Base-by-base conservation (phyloP, 2,888 invertebrate genomes). In the Galeopsomyia nigrocyanea region DNA sequence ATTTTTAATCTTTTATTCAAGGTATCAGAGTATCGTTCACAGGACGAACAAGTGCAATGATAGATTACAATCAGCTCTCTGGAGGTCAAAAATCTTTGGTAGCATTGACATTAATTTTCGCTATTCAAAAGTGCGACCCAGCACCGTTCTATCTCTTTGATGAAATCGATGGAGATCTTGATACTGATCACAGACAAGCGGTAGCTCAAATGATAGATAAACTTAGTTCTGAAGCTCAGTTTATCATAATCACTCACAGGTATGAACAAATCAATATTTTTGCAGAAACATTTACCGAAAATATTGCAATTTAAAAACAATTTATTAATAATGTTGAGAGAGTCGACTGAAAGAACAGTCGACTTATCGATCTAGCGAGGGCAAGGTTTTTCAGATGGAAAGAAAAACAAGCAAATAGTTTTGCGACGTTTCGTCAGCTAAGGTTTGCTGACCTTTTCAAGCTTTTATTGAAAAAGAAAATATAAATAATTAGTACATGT, bases 71-170 rank as follows among this genome's bases (percentile, higher is more conserved):
- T 88, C 99, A 99, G 87, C 89, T 99, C 22, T 98, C 98, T 0
- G 99, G 99, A 39, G 99, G 99, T 0, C 99, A 99, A 88, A 99
- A 99, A 87, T 99, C 99, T 3, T 89, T 99, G 0, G 99, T 99
- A 0, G 99, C 99, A 0, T 88, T 99, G 56, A 98, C 96, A 0
- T 89, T 99, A 31, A 99, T 99, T 82, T 99, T 99, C 88, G 98
- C 99, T 73, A 99, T 99, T 84, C 99, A 99, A 89, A 99, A 99
- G 87, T 99, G 99, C 87, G 99, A 99, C 87, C 99, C 99, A 0
- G 99, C 99, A 1, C 99, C 99, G 0, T 99, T 99, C 89, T 99
- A 99, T 87, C 89, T 99, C 61, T 99, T 99, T 88, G 99, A 99
- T 88, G 99, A 99, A 89, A 99, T 99, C 81, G 99, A 99, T 89